These are phyloP conservation scores for Drepana arcuata DNA, from an alignment of 1,140 invertebrate genomes.

Conservation along the genomic window DNA sequence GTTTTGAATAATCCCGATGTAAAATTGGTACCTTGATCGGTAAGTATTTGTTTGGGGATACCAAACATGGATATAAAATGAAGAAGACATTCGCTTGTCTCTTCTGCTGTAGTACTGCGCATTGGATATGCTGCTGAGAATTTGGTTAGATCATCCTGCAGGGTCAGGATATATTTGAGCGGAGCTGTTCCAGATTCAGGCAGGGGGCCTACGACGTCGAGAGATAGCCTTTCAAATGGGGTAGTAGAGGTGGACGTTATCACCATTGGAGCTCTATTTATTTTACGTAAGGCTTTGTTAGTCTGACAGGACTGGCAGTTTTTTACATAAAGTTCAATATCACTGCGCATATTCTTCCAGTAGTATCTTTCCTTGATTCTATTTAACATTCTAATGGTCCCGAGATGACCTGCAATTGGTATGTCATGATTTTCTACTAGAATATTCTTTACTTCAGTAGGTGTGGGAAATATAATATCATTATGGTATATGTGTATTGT, in stretches of 20 bases:
- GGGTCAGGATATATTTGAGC: constrained; percentile 1
- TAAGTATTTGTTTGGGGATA: constrained; percentile 3
- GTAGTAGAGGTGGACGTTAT: constrained; percentile 5
- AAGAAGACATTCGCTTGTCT: constrained; percentile 4
- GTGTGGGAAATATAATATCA: background rate
- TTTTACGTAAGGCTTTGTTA: constrained; percentile 5
- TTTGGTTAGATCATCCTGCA: background rate
- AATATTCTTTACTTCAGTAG: constrained; percentile 6
- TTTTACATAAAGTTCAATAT: constrained; percentile 5
- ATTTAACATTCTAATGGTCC: background rate
- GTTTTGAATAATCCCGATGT: constrained; percentile 5
- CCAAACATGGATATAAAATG: constrained; percentile 5
- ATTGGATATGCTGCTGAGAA: constrained; percentile 4
- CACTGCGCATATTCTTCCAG: constrained; percentile 5
- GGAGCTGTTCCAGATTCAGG: constrained; percentile 2
- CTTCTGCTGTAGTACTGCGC: constrained; percentile 1
- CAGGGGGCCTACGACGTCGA: constrained; percentile 6
- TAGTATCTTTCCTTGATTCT: constrained; percentile 4
- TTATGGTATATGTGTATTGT: background rate
- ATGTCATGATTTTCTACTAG: constrained; percentile 7
- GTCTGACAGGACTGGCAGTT: constrained; percentile 4
- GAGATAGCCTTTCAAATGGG: constrained; percentile 3
- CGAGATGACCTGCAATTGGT: constrained; percentile 5
- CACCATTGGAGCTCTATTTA: constrained; percentile 5
- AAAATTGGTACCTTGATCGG: constrained; percentile 8